These are phyloP conservation scores for Barbus barbus DNA, from an alignment of 2,113 vertebrate species.

Conservation along the genomic window DNA sequence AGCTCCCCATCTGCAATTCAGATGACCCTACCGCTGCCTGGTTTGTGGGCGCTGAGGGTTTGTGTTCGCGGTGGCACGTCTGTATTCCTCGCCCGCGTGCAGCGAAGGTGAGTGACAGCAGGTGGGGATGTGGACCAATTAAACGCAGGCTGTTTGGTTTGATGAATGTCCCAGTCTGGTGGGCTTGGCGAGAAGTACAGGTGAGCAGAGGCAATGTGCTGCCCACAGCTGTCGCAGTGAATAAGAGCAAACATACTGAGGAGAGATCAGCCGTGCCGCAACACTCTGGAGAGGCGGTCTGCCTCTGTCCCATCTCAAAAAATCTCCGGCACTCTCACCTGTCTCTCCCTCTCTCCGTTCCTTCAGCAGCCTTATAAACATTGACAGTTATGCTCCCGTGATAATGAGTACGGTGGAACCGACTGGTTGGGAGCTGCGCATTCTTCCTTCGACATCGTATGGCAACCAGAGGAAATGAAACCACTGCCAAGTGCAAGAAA, in stretches of 20 bases:
- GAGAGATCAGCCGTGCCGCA: slow-evolving; percentile 30
- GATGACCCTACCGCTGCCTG: slow-evolving; percentile 57
- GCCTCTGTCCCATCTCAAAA: slow-evolving; percentile 54
- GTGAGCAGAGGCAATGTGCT: slow-evolving; percentile 63
- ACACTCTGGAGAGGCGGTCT: slow-evolving; percentile 37
- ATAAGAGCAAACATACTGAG: slow-evolving; percentile 76
- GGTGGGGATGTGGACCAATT: slow-evolving; percentile 77
- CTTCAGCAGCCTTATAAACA: slow-evolving; percentile 57
- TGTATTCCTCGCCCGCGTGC: slow-evolving; percentile 67
- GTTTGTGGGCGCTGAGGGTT: slow-evolving; percentile 58
- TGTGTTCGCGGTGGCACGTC: slow-evolving; percentile 67
- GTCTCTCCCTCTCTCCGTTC: slow-evolving; percentile 58
- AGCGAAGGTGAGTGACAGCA: slow-evolving; percentile 78
- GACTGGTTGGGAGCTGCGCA: slow-evolving; percentile 8
- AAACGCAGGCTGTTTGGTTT: slow-evolving; percentile 73
- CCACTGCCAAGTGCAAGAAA: not conserved
- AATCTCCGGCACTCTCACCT: slow-evolving; percentile 60
- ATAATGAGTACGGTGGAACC: slow-evolving; percentile 43
- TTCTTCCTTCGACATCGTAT: slow-evolving; percentile 6
- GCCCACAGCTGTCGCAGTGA: slow-evolving; percentile 74
- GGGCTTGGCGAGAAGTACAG: slow-evolving; percentile 67
- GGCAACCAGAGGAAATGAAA: not conserved
- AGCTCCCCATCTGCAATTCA: slow-evolving; percentile 74
- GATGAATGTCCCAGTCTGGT: slow-evolving; percentile 74
- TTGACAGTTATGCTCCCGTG: slow-evolving; percentile 63